Evolutionary conservation across 53 echinoderm and acorn worm genomes (phyloP).

Genomic region (Crossaster papposus): DNA sequence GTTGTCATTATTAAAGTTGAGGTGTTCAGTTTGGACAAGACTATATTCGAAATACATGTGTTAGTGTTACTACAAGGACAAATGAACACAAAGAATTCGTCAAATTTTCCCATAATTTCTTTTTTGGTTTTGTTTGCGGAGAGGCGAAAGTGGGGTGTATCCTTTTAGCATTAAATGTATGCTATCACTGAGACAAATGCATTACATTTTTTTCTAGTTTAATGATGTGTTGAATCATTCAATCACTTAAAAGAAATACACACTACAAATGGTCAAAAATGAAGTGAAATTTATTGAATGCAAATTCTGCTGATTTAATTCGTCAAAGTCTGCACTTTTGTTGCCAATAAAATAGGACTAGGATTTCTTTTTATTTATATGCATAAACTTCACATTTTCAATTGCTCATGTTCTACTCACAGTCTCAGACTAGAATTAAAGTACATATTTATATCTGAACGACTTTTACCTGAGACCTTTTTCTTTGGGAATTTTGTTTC

Average conservation of each 20-base stretch:
- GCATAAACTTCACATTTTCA: too few relatives aligned
- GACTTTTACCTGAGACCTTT: background rate
- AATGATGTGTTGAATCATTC: background rate
- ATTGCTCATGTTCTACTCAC: background rate
- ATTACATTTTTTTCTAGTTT: background rate
- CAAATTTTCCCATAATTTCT: background rate
- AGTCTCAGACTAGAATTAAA: background rate
- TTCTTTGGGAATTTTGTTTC: background rate
- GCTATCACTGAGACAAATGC: background rate
- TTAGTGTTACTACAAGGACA: background rate
- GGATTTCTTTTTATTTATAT: too few relatives aligned
- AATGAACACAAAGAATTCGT: background rate
- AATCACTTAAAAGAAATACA: background rate
- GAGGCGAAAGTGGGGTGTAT: background rate
- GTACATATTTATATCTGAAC: background rate
- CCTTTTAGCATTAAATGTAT: background rate
- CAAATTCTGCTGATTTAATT: background rate
- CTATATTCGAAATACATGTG: conserved; percentile 2
- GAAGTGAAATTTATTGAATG: background rate
- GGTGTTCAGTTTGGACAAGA: background rate
- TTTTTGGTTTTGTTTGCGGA: background rate
- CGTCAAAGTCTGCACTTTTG: too few relatives aligned
- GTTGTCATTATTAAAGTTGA: background rate
- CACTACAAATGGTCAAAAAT: background rate
- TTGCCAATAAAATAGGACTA: too few relatives aligned